Percentiles rank a stretch among this genome's conserved stretches.
phyloP scores from a whole-genome alignment of 2,113 vertebrate species.

The Emydura subglobosa region DNA sequence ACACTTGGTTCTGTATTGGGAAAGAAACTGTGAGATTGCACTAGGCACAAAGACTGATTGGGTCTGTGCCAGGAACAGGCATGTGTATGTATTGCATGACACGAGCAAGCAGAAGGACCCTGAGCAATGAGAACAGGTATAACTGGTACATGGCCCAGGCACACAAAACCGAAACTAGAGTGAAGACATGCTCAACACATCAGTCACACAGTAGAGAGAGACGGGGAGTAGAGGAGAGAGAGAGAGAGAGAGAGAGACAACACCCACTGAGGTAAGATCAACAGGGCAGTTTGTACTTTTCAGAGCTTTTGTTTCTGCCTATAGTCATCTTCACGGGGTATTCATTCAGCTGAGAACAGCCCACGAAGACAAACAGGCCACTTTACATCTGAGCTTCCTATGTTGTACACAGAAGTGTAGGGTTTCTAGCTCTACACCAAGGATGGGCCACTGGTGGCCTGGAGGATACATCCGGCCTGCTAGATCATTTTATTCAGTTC shows the following conservation, averaged over 20 bases:
- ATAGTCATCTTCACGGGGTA: neutral
- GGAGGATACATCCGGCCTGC: neutral
- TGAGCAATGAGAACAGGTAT: neutral
- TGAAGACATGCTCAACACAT: neutral
- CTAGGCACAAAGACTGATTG: neutral
- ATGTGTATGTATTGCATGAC: no score
- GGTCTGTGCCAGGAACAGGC: neutral
- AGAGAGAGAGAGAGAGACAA: neutral
- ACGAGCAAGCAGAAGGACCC: neutral
- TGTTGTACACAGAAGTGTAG: neutral
- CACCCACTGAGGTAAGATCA: neutral
- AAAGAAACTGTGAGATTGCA: neutral
- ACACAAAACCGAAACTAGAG: rapidly evolving
- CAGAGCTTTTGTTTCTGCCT: neutral
- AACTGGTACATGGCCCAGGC: neutral
- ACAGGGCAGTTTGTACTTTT: neutral
- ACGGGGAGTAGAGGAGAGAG: neutral
- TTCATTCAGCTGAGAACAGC: neutral
- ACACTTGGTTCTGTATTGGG: no score
- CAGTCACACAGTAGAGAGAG: neutral
- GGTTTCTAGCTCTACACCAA: neutral
- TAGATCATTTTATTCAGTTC: neutral
- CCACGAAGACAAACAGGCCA: neutral
- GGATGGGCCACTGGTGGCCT: neutral
- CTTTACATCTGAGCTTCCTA: neutral